These are phyloP conservation scores for Rhabdornis inornatus DNA, from an alignment of 2,113 vertebrate genomes.

Conservation along the genomic window DNA sequence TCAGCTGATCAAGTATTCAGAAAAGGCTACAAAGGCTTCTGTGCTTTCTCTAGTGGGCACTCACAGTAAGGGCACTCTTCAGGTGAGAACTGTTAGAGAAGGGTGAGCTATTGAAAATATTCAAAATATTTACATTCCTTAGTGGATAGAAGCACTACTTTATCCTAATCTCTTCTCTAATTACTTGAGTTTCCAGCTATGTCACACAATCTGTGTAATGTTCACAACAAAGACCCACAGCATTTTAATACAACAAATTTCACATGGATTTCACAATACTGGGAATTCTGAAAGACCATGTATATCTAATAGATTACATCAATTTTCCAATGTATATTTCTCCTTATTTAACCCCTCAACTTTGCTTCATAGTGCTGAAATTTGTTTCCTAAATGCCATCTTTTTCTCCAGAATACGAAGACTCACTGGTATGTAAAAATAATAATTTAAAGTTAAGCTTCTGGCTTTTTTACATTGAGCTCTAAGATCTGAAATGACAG, in stretches of 20 bases:
- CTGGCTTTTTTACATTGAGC: neutral
- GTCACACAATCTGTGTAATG: neutral
- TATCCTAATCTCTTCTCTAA: conserved; percentile 56
- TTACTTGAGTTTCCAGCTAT: conserved; percentile 11
- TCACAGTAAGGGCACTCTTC: conserved; percentile 18
- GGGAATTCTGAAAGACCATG: neutral
- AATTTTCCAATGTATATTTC: neutral
- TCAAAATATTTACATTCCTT: conserved; percentile 69
- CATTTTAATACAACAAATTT: neutral
- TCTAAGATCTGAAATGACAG: neutral
- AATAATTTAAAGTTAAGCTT: neutral
- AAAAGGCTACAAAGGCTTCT: neutral
- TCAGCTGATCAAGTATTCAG: neutral
- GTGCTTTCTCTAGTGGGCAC: neutral
- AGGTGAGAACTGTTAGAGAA: conserved; percentile 41
- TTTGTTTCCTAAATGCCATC: neutral
- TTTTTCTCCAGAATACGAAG: neutral
- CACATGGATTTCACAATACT: neutral
- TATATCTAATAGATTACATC: neutral
- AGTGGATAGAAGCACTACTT: conserved; percentile 31
- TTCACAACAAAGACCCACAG: neutral
- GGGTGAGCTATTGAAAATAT: conserved; percentile 42
- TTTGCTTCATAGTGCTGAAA: neutral
- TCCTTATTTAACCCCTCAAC: neutral
- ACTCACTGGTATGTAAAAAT: neutral